Percentiles rank a stretch among this genome's conserved stretches.
Conservation (phyloP, 2,797 vertebrate genomes). For the Alectoris magna region DNA sequence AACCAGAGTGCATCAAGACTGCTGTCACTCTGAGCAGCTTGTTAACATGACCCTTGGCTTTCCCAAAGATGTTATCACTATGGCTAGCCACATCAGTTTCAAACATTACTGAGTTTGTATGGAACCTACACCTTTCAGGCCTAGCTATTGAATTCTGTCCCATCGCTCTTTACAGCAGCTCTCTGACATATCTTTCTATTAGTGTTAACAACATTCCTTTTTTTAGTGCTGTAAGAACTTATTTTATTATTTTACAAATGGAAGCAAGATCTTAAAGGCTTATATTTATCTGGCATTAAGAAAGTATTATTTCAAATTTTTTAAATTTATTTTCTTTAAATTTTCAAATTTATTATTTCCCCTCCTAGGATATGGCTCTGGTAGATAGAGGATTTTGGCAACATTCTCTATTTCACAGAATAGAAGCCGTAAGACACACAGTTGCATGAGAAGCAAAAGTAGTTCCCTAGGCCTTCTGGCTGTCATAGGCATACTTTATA, state of each 20-base stretch:
- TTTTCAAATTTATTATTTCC: too few relatives aligned
- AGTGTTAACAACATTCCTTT: not conserved
- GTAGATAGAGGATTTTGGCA: not conserved
- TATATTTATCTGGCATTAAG: not conserved
- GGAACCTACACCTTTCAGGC: not conserved
- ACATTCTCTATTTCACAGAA: not conserved
- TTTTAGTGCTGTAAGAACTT: not conserved
- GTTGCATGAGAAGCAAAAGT: not conserved
- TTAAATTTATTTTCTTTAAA: too few relatives aligned
- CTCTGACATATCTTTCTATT: not conserved
- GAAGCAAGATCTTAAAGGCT: not conserved
- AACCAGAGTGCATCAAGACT: not conserved
- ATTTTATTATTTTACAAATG: not conserved
- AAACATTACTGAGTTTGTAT: not conserved
- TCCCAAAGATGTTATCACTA: not conserved
- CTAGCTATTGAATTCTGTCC: not conserved
- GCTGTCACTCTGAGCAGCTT: not conserved
- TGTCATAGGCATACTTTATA: not conserved
- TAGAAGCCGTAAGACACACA: not conserved
- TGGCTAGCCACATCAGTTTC: not conserved
- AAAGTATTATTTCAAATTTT: not conserved
- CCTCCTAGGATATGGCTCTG: not conserved
- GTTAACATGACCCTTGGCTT: conserved; percentile 23
- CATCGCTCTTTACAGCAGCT: not conserved
- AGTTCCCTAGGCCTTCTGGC: not conserved